Base-by-base conservation (phyloP, 2,113 vertebrate genomes). In the Zosterops hypoxanthus region DNA sequence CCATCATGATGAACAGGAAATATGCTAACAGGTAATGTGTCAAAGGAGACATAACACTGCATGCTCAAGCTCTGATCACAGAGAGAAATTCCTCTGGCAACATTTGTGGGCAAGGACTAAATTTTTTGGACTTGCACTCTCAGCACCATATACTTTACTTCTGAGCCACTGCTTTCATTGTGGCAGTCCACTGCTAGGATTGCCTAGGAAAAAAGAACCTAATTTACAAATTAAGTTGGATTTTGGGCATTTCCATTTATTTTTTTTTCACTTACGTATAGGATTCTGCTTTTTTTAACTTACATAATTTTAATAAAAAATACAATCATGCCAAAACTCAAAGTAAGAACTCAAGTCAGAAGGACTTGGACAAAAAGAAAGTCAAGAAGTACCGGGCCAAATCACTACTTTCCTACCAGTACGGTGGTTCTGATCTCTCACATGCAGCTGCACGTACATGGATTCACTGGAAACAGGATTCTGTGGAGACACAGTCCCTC, bases 181-280 rank as follows among this genome's bases (percentile, higher is more conserved):
- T 34, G 44, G 15, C 24, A 49, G 24, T 44, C 59, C 49, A 23
- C 49, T 79, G 5, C 36, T 57, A 23, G 42, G 23, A 36, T 12
- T 63, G 12, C 9, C 39, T 25, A 4, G 14, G 50, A 75, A 75
- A 60, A 6, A 1, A 21, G n/a, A 73, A 53, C 8, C 3, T 39
- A 21, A 56, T 33, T 66, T 28, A 9, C 33, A 61, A 76, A 56
- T 8, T 20, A 53, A 16, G 2, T 26, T n/a, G 23, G 12, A 59
- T 21, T 79, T 82, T 0, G 16, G 6, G 12, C 4, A 9, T 68
- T 78, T 68, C 5, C 0, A 1, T 47, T 66, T n/a, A n/a, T n/a
- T 52, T 39, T 12, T 73, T 14, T 73, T 73, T 47, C 26, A n/a
- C 6, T n/a, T 68, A 14, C 3, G 11, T 23, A 44, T 2, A 39